These are phyloP conservation scores for Hypotaenidia okinawae DNA, from an alignment of 2,797 vertebrate species.

Conservation along the genomic window DNA sequence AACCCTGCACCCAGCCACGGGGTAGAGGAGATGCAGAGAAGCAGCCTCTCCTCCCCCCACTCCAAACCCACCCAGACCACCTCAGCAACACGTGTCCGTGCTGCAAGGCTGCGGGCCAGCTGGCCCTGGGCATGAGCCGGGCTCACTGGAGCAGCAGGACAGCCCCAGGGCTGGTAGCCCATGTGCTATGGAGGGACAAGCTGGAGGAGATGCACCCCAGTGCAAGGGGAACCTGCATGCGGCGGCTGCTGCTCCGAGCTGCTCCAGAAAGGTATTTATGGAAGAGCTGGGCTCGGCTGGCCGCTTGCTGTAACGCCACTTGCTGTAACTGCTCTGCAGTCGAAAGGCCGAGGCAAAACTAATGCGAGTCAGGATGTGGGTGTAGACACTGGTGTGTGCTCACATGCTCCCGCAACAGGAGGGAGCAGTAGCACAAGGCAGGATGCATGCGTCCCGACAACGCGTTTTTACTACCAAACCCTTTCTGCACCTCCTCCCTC, in stretches of 20 bases:
- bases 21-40: neutral
- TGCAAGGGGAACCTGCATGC: accelerated
- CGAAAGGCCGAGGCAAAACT: neutral
- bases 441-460: neutral
- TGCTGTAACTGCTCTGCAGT: neutral
- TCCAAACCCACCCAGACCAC: neutral
- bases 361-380: neutral
- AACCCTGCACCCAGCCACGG: accelerated
- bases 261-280: neutral
- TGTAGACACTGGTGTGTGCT: accelerated
- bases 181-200: accelerated
- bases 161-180: accelerated
- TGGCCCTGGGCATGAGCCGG: neutral
- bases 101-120: accelerated
- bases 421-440: neutral
- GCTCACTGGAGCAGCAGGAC: neutral
- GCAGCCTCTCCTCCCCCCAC: neutral
- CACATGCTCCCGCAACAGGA: accelerated
- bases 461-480: neutral
- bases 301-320: neutral
- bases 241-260: no score
- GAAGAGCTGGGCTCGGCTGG: neutral
- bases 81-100: accelerated
- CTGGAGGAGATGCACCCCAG: neutral
- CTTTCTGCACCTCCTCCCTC: neutral